Percentiles rank a stretch among this genome's conserved stretches.
Conservation (phyloP, 2,888 invertebrate species). For the Acronicta alni region DNA sequence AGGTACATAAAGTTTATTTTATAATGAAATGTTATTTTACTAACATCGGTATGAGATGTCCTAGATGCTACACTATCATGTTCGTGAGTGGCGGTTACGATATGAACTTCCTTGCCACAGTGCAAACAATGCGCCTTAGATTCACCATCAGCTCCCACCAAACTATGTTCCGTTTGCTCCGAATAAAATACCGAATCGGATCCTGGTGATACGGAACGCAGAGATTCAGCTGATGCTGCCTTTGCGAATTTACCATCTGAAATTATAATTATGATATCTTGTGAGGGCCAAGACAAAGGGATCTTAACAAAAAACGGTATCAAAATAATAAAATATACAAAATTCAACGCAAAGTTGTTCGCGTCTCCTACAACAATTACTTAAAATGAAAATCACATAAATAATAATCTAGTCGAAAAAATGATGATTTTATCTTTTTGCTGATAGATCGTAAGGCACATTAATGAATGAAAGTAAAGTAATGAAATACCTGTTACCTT, state of each 20-base stretch:
- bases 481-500: constrained; percentile 57
- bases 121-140: constrained; percentile 93
- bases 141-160: constrained; percentile 87
- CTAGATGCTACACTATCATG: constrained; percentile 81
- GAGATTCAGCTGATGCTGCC: constrained; percentile 95
- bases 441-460: no score
- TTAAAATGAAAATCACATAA: no score
- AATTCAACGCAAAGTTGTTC: no score
- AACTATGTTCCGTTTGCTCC: constrained; percentile 91
- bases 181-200: constrained; percentile 97
- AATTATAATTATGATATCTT: constrained; percentile 35
- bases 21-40: constrained; percentile 33
- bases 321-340: no score
- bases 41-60: constrained; percentile 85
- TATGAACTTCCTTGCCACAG: constrained; percentile 94
- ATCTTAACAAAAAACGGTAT: no score
- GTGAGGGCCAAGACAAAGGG: no score
- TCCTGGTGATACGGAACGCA: constrained; percentile 96
- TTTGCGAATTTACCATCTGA: constrained; percentile 90
- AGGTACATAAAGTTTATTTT: not conserved
- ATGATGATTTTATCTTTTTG: no score
- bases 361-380: no score
- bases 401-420: no score
- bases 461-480: no score
- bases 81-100: constrained; percentile 86